These are phyloP conservation scores for Amitus sp. DNA, from an alignment of 2,888 invertebrate species.

Conservation along the genomic window DNA sequence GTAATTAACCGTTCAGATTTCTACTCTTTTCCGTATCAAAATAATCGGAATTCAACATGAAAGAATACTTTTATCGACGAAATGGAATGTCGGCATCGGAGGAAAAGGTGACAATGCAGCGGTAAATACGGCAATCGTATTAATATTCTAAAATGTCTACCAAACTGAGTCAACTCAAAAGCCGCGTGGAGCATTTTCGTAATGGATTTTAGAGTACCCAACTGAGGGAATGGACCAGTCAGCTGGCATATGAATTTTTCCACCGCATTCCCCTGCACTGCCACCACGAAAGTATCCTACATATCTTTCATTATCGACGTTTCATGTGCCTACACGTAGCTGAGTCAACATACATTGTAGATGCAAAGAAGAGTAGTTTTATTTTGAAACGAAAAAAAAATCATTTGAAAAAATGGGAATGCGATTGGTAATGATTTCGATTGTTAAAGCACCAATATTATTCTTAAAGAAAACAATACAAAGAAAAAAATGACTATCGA, in stretches of 20 bases:
- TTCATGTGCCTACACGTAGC: no score
- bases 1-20: no score
- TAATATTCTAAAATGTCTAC: conserved; percentile 19
- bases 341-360: background rate
- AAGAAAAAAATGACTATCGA: no score
- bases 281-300: no score
- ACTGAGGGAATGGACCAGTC: conserved; percentile 16
- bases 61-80: conserved; percentile 11
- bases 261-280: background rate
- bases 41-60: no score
- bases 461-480: no score
- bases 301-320: no score
- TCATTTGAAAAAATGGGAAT: no score
- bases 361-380: conserved; percentile 12
- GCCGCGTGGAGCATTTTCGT: conserved; percentile 36
- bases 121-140: conserved; percentile 31
- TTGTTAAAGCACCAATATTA: no score
- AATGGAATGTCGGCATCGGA: conserved; percentile 1
- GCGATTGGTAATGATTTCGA: no score
- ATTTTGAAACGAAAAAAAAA: conserved; percentile 7
- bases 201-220: conserved; percentile 42
- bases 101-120: conserved; percentile 23
- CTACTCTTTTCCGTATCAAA: no score
- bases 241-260: conserved; percentile 16
- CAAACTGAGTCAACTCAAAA: conserved; percentile 32